Conservation (phyloP, 2,113 vertebrate genomes). For the crab-eating macaque (Macaca fascicularis) region DNA sequence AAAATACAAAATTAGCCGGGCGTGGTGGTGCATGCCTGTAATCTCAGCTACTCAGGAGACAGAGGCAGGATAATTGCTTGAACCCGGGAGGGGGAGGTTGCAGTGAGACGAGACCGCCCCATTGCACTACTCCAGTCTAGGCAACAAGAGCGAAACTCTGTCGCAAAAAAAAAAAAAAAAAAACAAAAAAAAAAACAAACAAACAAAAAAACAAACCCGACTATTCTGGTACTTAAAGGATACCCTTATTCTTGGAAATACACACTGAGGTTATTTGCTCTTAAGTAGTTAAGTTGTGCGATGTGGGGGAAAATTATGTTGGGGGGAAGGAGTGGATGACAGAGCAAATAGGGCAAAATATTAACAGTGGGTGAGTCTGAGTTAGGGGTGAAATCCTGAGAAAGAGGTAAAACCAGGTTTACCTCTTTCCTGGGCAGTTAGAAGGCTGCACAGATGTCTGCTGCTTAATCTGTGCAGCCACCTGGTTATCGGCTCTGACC, state of each 20-base stretch:
- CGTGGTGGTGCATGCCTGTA: no score
- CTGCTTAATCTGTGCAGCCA: constrained; percentile 8
- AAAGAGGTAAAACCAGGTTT: background rate
- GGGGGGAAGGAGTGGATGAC: background rate
- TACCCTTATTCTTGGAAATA: constrained; percentile 6
- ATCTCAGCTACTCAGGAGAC: no score
- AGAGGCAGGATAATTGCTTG: no score
- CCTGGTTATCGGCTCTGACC: background rate
- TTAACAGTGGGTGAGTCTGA: background rate
- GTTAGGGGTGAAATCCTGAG: background rate
- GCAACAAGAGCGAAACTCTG: no score
- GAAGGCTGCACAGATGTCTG: background rate
- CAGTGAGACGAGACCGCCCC: no score
- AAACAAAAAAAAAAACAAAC: background rate
- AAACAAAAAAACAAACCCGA: constrained; percentile 3
- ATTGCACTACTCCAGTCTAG: no score
- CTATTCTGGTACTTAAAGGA: background rate
- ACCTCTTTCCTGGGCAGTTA: background rate
- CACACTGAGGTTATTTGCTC: background rate
- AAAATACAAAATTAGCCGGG: no score
- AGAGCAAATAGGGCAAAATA: background rate
- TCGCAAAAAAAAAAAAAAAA: no score
- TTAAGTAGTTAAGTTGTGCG: background rate
- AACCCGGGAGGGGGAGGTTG: no score
- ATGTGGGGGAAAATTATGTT: background rate